phyloP scores from a whole-genome alignment of 2,888 invertebrate genomes.

The Sarcophaga rosellei region DNA sequence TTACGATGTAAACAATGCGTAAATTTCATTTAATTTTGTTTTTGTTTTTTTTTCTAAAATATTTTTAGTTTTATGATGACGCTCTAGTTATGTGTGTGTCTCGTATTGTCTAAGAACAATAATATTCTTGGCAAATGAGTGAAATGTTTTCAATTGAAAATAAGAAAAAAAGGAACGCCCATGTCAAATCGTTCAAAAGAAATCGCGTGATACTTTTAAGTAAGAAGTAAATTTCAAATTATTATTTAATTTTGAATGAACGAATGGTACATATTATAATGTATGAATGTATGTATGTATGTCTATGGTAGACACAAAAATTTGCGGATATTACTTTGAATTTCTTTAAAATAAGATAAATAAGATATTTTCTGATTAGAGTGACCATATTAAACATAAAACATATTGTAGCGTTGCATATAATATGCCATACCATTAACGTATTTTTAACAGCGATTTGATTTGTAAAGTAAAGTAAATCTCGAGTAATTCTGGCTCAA shows the following conservation, averaged over 20 bases:
- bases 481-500: too few relatives aligned
- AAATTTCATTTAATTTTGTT: background rate
- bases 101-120: background rate
- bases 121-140: background rate
- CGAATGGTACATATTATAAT: too few relatives aligned
- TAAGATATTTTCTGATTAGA: background rate
- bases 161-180: background rate
- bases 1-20: conserved; percentile 7
- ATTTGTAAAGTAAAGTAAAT: too few relatives aligned
- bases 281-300: too few relatives aligned
- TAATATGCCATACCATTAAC: too few relatives aligned
- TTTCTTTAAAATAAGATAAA: background rate
- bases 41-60: background rate
- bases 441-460: too few relatives aligned
- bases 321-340: too few relatives aligned
- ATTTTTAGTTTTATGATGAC: conserved; percentile 4
- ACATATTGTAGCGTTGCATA: too few relatives aligned
- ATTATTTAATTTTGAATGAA: background rate
- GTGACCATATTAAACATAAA: background rate
- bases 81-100: background rate
- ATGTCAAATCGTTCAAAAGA: background rate
- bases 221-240: background rate
- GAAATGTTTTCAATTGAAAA: background rate
- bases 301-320: too few relatives aligned
- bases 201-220: background rate